Percentiles rank a stretch among this genome's conserved stretches.
phyloP scores from a whole-genome alignment of 2,797 vertebrate species.

The Valencia hispanica region DNA sequence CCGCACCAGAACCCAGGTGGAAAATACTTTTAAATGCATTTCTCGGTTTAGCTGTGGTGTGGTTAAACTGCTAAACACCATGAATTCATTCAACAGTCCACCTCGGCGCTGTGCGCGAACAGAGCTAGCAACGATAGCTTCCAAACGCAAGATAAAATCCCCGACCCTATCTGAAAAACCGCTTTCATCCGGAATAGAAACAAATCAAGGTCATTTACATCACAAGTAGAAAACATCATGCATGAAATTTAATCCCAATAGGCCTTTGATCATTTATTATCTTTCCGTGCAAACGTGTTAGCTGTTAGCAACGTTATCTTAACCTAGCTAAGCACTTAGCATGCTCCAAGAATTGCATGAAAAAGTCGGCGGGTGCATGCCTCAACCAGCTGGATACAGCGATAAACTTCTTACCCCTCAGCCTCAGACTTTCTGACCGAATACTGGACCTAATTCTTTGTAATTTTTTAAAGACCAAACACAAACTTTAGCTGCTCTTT shows the following conservation, averaged over 20 bases:
- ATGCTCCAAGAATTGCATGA: conserved; percentile 37
- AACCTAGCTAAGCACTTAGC: conserved; percentile 42
- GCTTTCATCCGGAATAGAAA: not conserved
- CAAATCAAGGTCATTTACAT: not conserved
- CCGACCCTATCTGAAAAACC: not conserved
- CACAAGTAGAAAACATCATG: fast-evolving
- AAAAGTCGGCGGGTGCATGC: not conserved
- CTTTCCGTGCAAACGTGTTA: conserved; percentile 22
- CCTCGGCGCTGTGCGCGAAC: not conserved
- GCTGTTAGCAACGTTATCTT: conserved; percentile 56
- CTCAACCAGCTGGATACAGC: not conserved
- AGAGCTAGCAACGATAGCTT: not conserved
- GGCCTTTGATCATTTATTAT: not conserved
- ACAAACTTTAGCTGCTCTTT: conserved; percentile 62
- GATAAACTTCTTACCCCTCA: conserved; percentile 73
- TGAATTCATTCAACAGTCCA: not conserved
- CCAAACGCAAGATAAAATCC: not conserved
- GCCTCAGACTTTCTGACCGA: conserved; percentile 42
- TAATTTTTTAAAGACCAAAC: conserved; percentile 37
- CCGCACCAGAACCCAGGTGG: not conserved
- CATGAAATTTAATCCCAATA: not conserved
- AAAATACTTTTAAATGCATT: not conserved
- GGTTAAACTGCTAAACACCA: not conserved
- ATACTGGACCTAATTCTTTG: conserved; percentile 14
- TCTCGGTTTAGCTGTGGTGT: not conserved